Evolutionary conservation across 2,888 invertebrate species (phyloP), one percentile per base, ranked within the genome.

Genomic region (Deilephila porcellus): DNA sequence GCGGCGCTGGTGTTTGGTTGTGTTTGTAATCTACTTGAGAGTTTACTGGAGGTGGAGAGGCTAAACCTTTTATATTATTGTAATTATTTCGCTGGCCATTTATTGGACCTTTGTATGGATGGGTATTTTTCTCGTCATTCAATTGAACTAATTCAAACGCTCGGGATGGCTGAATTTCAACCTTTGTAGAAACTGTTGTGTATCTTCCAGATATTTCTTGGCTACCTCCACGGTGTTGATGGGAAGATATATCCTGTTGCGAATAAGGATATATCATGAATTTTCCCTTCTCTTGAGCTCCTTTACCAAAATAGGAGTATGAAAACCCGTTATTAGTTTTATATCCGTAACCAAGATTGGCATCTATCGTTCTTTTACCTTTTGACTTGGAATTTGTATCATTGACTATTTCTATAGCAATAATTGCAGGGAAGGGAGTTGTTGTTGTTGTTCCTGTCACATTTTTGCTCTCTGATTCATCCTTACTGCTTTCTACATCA

Each of bases 291-390:
- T 93, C 91, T 79, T 93, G 90, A 0, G 85, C 82, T 45, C 91
- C 86, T 83, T 92, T 93, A n/a, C 94, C 95, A 60, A 95, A 94
- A 78, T 94, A 92, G 3, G 91, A 90, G 78, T 95, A 95, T n/a
- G 91, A 89, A 64, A 95, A 95, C 11, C 95, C 94, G 77, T 90
- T 90, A 79, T 95, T 95, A 2, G 93, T 93, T 79, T 93, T 93
- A 77, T 95, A 96, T 8, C 96, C 97, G 85, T 96, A 97, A 74
- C 97, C 97, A 17, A 97, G 90, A 70, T 96, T 96, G 0, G 96
- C 96, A 78, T 97, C 97, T 19, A 97, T 96, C 0, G 97, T 97
- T 79, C 97, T 93, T 83, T 97, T 97, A 0, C 93, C 95, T 86
- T 95, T 95, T 4, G 82, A 80, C 77, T 95, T 95, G 5, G 93